Conservation (phyloP, 2,888 invertebrate genomes). For the Hartigia nigra region DNA sequence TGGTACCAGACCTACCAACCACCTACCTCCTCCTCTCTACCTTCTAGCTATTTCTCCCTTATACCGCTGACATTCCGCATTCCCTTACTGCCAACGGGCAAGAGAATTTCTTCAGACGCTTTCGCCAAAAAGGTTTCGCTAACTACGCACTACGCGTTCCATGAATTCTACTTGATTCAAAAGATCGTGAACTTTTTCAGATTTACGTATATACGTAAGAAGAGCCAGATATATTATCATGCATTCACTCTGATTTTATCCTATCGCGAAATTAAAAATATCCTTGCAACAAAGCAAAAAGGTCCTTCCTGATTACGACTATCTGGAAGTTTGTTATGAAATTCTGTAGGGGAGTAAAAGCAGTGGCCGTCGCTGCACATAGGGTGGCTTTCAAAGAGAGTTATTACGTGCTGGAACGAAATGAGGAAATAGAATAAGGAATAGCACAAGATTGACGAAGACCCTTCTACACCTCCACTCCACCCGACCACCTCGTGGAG, state of each 20-base stretch:
- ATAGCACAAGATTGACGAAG: slow-evolving; percentile 15
- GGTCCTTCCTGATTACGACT: not conserved
- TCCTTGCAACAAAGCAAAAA: not conserved
- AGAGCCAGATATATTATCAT: not conserved
- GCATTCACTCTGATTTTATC: not conserved
- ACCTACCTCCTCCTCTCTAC: slow-evolving; percentile 3
- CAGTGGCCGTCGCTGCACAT: not conserved
- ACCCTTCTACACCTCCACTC: no score
- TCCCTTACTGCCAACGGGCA: not conserved
- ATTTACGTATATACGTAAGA: not conserved
- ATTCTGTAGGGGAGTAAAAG: not conserved
- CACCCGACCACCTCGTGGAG: slow-evolving; percentile 10
- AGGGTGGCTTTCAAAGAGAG: slow-evolving; percentile 23
- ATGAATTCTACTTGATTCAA: not conserved
- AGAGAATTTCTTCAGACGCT: slow-evolving; percentile 4
- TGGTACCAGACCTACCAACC: slow-evolving; percentile 12
- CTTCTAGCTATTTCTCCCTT: slow-evolving; percentile 18
- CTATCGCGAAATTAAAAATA: not conserved
- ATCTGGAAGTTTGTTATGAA: not conserved
- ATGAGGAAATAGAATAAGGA: not conserved
- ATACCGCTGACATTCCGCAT: not conserved
- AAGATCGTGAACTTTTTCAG: not conserved
- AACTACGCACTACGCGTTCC: not conserved
- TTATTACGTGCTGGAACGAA: slow-evolving; percentile 42
- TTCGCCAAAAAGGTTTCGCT: slow-evolving; percentile 1